Evolutionary conservation across 2,888 invertebrate genomes (phyloP), one percentile per base, ranked within the genome.

Genomic region (Leptinotarsa tumamoca): DNA sequence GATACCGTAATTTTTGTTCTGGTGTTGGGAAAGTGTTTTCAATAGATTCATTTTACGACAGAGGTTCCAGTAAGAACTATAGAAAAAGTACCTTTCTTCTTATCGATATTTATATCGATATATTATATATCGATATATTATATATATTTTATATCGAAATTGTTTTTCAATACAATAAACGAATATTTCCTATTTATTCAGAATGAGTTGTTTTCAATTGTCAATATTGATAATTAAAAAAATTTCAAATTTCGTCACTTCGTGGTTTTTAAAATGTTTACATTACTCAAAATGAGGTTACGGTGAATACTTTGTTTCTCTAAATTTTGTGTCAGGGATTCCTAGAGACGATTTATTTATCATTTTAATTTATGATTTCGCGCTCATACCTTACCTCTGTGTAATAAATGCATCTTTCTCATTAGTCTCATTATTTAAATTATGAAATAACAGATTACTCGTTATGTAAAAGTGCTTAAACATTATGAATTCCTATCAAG

Each of bases 401-500:
- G 58, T 58, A 58, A 58, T 58, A 23, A 23, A 14, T 23, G 18
- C 23, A 58, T 58, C 21, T 58, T 23, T 21, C 23, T 15, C 15
- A 58, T 58, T 58, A 58, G 58, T 58, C 15, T 23, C 15, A 58
- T 27, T 58, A 21, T 14, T 23, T 4, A 15, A 58, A 27, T 58
- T 27, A 15, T 58, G 58, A 58, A 58, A 58, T 58, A 58, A 58
- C 58, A 58, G 58, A 14, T 23, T 58, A 10, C 21, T 23, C 14
- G 58, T 58, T 58, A 58, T 58, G 14, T 58, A 58, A 58, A 58
- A 58, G 10, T 54, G 17, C 13, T 18, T 21, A 4, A 13, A 23
- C 21, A 58, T 58, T 58, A 58, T 58, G 58, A 18, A 58, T 58
- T 58, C 21, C 58, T 58, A 58, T 58, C 58, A 58, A 23, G 27